Evolutionary conservation across 2,113 vertebrate genomes (phyloP).

Genomic region (Pituophis catenifer): DNA sequence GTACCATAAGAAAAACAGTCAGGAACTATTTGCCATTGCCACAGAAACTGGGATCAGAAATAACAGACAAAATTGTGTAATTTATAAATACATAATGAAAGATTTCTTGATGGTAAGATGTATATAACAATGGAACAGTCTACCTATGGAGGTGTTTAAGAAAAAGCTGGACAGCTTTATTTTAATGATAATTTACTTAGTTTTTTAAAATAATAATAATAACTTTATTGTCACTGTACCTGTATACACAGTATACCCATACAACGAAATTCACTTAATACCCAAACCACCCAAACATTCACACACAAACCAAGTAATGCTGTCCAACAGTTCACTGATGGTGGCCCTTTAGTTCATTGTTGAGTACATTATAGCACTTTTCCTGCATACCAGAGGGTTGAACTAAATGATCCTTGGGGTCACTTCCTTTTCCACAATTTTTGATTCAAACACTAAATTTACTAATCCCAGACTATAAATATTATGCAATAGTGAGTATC

Average conservation of each 20-base stretch:
- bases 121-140: background rate
- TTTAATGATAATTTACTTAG: background rate
- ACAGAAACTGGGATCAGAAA: background rate
- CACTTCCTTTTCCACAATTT: background rate
- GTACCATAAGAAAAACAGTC: background rate
- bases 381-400: background rate
- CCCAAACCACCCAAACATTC: too few relatives aligned
- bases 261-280: too few relatives aligned
- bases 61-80: background rate
- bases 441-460: background rate
- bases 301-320: too few relatives aligned
- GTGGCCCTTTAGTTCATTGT: too few relatives aligned
- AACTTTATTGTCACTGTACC: too few relatives aligned
- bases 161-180: background rate
- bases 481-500: background rate
- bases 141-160: background rate
- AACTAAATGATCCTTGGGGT: background rate
- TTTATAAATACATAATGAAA: background rate
- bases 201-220: background rate
- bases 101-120: background rate
- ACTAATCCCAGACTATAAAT: background rate
- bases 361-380: too few relatives aligned
- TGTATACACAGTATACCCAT: too few relatives aligned
- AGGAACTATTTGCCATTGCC: background rate
- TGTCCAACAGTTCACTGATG: too few relatives aligned